phyloP scores from a whole-genome alignment of 2,888 invertebrate genomes.

The Sympetrum striolatum region DNA sequence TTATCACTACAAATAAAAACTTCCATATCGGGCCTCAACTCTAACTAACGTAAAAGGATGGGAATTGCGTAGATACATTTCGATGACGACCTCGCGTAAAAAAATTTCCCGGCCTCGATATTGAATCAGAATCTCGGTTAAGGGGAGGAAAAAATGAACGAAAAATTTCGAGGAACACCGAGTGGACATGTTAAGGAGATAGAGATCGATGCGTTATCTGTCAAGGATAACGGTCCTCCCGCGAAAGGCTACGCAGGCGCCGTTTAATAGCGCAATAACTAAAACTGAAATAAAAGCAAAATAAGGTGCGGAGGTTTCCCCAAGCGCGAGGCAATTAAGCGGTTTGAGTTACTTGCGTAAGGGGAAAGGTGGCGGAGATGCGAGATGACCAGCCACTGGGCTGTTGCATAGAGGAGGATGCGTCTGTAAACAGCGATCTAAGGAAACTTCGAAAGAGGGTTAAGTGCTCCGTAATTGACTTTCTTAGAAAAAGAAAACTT shows the following conservation, averaged over 20 bases:
- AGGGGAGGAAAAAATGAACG: background rate
- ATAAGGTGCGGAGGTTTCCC: background rate
- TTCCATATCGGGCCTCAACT: background rate
- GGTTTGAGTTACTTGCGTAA: background rate
- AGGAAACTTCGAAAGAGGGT: too few species aligned
- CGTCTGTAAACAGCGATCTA: background rate
- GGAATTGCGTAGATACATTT: background rate
- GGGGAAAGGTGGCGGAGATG: background rate
- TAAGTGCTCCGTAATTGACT: too few species aligned
- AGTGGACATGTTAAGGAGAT: background rate
- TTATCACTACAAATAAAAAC: background rate
- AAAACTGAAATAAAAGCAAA: background rate
- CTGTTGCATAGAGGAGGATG: background rate
- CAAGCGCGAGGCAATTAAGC: background rate
- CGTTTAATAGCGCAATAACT: background rate
- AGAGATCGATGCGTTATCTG: background rate
- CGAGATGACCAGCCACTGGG: background rate
- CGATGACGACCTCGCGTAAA: background rate
- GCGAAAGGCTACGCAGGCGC: background rate
- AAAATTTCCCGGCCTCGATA: background rate
- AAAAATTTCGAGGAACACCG: background rate
- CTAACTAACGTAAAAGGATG: background rate
- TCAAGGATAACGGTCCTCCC: background rate
- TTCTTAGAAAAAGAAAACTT: too few species aligned
- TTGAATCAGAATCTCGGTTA: background rate